phyloP scores from a whole-genome alignment of 2,797 vertebrate species.

The Molossus molossus region DNA sequence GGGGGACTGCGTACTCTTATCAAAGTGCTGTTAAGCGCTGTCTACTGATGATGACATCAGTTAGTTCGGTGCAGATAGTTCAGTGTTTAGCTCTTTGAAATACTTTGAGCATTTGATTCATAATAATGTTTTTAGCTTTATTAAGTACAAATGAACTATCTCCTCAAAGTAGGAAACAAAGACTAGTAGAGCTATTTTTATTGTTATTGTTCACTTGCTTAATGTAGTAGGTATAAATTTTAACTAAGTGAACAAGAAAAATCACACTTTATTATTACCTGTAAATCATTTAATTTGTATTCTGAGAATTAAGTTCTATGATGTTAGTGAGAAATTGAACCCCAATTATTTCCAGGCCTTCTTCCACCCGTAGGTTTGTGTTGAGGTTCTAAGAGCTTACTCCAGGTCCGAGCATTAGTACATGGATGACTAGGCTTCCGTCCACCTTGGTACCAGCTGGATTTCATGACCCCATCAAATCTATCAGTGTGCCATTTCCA shows the following conservation, averaged over 20 bases:
- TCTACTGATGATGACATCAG: background rate
- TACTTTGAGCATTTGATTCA: constrained; percentile 40
- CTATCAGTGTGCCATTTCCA: background rate
- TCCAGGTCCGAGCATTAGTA: background rate
- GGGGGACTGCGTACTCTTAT: background rate
- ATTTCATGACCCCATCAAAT: background rate
- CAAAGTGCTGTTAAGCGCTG: background rate
- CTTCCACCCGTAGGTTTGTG: background rate
- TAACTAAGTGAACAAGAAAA: background rate
- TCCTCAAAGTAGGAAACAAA: background rate
- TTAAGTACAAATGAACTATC: constrained; percentile 26
- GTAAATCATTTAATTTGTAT: background rate
- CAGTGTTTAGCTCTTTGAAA: background rate
- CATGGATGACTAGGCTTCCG: background rate
- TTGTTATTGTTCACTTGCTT: constrained; percentile 4
- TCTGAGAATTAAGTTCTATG: background rate
- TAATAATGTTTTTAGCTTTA: background rate
- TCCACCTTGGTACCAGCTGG: background rate
- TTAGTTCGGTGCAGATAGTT: background rate
- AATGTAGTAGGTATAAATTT: background rate
- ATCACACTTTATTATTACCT: constrained; percentile 15
- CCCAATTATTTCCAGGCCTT: background rate
- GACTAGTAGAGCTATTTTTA: background rate
- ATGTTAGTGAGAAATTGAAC: constrained; percentile 2
- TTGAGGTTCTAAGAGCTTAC: background rate